Evolutionary conservation across 2,113 vertebrate genomes (phyloP).

Genomic region (Rhinolophus ferrumequinum): DNA sequence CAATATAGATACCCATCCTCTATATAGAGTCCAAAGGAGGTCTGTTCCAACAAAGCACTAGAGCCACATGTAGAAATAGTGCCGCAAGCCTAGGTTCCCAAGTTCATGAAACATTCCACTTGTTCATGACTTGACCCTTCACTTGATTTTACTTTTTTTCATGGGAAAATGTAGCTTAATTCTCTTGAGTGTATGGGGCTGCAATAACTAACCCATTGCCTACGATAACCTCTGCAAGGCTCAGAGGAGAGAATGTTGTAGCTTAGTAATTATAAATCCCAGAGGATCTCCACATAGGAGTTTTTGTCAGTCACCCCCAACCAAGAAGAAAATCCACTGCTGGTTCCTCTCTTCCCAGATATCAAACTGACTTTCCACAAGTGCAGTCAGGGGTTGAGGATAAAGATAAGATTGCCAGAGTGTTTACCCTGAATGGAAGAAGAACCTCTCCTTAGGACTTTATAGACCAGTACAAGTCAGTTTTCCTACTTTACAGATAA

Average conservation of each 20-base stretch:
- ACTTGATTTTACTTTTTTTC: slow-evolving; percentile 18
- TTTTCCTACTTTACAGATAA: neutral
- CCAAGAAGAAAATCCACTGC: neutral
- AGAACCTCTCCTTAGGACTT: neutral
- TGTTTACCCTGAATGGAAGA: neutral
- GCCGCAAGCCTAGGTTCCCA: neutral
- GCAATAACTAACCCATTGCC: neutral
- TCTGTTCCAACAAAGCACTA: neutral
- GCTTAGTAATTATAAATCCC: neutral
- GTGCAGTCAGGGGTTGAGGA: neutral
- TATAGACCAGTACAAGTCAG: neutral
- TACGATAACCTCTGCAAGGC: neutral
- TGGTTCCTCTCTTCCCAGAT: neutral
- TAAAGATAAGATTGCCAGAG: neutral
- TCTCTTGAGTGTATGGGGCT: neutral
- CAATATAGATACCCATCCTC: neutral
- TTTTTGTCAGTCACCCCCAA: slow-evolving; percentile 12
- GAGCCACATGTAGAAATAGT: neutral
- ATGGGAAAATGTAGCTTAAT: neutral
- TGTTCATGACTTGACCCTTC: neutral
- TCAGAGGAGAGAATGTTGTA: neutral
- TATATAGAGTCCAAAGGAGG: neutral
- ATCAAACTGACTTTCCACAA: neutral
- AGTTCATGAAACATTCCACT: neutral
- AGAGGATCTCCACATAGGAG: neutral